Percentiles rank a stretch among this genome's conserved stretches.
These are phyloP conservation scores for Peucedramus taeniatus DNA, from an alignment of 2,113 vertebrate genomes.

Conservation along the genomic window DNA sequence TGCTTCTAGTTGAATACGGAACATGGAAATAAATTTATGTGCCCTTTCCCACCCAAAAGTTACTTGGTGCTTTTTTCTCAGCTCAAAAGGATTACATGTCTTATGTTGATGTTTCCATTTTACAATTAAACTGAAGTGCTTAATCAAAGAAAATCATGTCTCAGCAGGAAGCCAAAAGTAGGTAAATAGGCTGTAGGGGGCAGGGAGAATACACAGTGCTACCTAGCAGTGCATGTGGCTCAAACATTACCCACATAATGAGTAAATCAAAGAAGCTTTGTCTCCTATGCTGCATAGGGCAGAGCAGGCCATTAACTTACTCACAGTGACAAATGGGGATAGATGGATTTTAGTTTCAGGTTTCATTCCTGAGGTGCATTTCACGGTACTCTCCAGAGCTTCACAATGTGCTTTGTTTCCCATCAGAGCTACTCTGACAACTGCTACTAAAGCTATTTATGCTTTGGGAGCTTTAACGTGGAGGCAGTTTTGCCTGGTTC, in stretches of 20 bases:
- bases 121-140: constrained; percentile 16
- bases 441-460: neutral
- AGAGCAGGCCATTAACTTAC: constrained; percentile 9
- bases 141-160: constrained; percentile 41
- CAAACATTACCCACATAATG: neutral
- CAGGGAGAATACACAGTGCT: neutral
- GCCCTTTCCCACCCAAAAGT: neutral
- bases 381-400: neutral
- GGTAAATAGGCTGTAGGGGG: neutral
- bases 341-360: neutral
- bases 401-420: neutral
- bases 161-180: neutral
- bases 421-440: neutral
- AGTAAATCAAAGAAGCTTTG: constrained; percentile 12
- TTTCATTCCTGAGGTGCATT: constrained; percentile 19
- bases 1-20: neutral
- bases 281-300: neutral
- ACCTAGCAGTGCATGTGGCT: neutral
- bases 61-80: neutral
- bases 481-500: neutral
- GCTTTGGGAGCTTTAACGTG: neutral
- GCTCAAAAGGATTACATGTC: neutral
- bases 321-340: neutral
- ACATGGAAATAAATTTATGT: neutral
- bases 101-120: constrained; percentile 15